phyloP scores from a whole-genome alignment of 2,797 vertebrate species.

The Halcyon badia region DNA sequence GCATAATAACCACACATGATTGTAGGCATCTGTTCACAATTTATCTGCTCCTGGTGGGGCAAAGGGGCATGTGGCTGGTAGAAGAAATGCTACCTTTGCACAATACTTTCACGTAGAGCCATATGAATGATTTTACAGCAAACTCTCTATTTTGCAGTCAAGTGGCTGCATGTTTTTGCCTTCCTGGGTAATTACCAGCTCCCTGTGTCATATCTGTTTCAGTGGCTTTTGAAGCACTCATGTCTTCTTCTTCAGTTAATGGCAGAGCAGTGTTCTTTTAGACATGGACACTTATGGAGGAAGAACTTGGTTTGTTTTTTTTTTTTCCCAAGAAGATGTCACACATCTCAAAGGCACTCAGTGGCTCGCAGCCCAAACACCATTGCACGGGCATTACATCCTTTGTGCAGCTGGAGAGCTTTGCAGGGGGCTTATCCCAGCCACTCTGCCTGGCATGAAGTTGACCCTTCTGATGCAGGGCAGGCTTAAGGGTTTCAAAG shows the following conservation, averaged over 20 bases:
- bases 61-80: not conserved
- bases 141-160: not conserved
- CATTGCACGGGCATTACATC: slow-evolving; percentile 56
- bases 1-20: not conserved
- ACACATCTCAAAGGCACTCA: not conserved
- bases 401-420: slow-evolving; percentile 36
- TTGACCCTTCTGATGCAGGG: slow-evolving; percentile 33
- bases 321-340: not conserved
- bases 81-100: not conserved
- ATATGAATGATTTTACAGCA: not conserved
- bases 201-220: not conserved
- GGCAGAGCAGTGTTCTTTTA: not conserved
- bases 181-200: not conserved
- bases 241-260: not conserved
- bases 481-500: slow-evolving; percentile 62
- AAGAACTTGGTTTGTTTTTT: not conserved
- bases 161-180: not conserved
- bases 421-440: slow-evolving; percentile 49
- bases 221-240: not conserved
- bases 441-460: not conserved
- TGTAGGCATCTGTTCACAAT: not conserved
- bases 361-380: not conserved
- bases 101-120: not conserved
- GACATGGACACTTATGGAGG: rapidly evolving
- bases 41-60: not conserved